Base-by-base conservation (phyloP, 2,888 invertebrate genomes). In the Hydroisotoma schaefferi region DNA sequence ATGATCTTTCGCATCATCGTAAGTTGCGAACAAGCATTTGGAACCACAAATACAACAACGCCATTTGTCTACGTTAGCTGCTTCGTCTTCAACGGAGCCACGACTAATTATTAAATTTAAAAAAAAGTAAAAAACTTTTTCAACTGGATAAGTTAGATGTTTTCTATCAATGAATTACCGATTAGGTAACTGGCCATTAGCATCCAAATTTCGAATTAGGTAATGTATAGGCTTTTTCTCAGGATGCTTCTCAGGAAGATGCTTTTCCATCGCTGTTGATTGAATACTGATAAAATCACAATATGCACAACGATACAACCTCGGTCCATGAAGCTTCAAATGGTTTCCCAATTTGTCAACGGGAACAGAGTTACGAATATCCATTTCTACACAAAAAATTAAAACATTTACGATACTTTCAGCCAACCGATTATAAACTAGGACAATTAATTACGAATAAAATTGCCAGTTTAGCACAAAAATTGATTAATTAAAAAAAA, bases 261-360 rank as follows among this genome's bases (percentile, higher is more conserved):
- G 90, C 26, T 83, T 81, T 62, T 88, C 88, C 2, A 89, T 80
- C 6, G 82, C 77, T 48, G 77, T 76, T 73, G 78, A 76, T 68
- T 81, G 82, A 74, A 83, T 82, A 75, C 87, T 85, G 68, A 85
- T 81, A 75, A 84, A 85, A 33, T 79, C 74, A 74, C 91, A 91
- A 62, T 80, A 77, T 0, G 83, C 81, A 76, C 90, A 92, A 70
- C 85, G 86, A 76, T 84, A 89, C 33, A 92, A 77, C 59, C 81
- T 81, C 5, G 80, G 78, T 66, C 87, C 88, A 77, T 92, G 91
- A 78, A 87, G 83, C 74, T 85, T 84, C 61, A 90, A 79, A 76
- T 92, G 92, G 51, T 82, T 80, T 12, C 86, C 76, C 58, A 90
- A 82, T 63, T 84, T 81, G n/a, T 83, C 81, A 2, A 84, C 80